Conservation (phyloP, 2,797 vertebrate genomes). For the Enteromius treurensis region DNA sequence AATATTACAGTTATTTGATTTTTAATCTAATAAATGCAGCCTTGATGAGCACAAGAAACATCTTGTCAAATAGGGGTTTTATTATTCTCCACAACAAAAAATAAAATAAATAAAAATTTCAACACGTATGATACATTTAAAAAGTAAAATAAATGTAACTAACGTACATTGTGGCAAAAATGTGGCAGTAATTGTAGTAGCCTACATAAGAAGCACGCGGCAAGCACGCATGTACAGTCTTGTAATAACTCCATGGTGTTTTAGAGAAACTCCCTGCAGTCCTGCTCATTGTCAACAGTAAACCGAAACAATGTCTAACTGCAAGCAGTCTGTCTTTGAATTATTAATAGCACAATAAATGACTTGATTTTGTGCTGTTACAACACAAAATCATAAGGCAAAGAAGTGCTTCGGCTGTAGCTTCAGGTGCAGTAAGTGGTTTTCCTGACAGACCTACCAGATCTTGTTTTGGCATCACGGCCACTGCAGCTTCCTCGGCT, state of each 20-base stretch:
- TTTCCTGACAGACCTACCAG: constrained; percentile 21
- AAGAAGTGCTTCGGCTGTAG: too few species aligned
- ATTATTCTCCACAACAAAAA: neutral
- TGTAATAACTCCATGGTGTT: neutral
- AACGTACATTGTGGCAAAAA: neutral
- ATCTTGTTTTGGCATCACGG: constrained; percentile 61
- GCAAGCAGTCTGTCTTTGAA: neutral
- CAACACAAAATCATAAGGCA: neutral
- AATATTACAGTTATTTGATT: too few species aligned
- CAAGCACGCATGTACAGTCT: neutral
- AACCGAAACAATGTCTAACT: neutral
- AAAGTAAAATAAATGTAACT: neutral
- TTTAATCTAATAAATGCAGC: too few species aligned
- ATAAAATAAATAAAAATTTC: neutral
- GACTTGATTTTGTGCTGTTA: neutral
- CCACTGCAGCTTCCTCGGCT: constrained; percentile 49
- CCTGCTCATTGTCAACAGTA: neutral
- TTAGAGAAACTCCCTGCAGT: constrained; percentile 6
- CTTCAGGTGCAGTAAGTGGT: neutral
- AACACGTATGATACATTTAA: neutral
- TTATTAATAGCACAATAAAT: neutral
- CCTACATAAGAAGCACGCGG: neutral
- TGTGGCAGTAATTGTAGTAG: too few species aligned
- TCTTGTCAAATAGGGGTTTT: neutral
- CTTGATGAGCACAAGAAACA: too few species aligned